Evolutionary conservation across 2,888 invertebrate species (phyloP), one percentile per base, ranked within the genome.

Genomic region (Polydrusus cervinus): DNA sequence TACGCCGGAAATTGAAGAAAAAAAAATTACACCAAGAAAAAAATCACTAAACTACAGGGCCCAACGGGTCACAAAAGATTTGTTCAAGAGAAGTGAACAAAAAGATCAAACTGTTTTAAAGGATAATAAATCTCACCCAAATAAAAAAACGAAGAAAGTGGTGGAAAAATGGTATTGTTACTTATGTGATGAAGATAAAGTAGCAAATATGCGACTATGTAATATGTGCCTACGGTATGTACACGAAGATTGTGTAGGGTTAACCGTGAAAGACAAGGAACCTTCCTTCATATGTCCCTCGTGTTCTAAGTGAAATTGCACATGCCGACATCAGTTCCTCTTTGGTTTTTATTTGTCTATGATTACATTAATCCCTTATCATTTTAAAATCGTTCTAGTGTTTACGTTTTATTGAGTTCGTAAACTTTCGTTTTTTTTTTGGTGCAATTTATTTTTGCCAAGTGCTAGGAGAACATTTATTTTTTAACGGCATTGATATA

Each of bases 111-210:
- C 47, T n/a, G 47, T n/a, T 6, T n/a, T n/a, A 47, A 47, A 3
- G n/a, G 47, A 16, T 3, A 16, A 14, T 6, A 47, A 47, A 47
- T n/a, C n/a, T n/a, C 25, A 25, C 25, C 25, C 25, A 25, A n/a
- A n/a, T 16, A n/a, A n/a, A 6, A 14, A 47, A 47, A 47, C 3
- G 13, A 47, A 16, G 47, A 14, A 47, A n/a, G 47, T 47, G 16
- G 47, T 47, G 13, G 47, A 47, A 47, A 47, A 47, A n/a, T 47
- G 47, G 47, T 47, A 47, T 47, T 47, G 47, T 47, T 47, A 47
- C 16, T 47, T 47, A 47, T 47, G 47, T n/a, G 47, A 47, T n/a
- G n/a, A 47, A n/a, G 47, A 47, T 47, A 47, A 47, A 47, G 47
- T 47, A 47, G n/a, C n/a, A n/a, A n/a, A 47, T 16, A 47, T 47